Evolutionary conservation across 2,113 vertebrate species (phyloP), one percentile per base, ranked within the genome.

Genomic region (Nesoenas mayeri): DNA sequence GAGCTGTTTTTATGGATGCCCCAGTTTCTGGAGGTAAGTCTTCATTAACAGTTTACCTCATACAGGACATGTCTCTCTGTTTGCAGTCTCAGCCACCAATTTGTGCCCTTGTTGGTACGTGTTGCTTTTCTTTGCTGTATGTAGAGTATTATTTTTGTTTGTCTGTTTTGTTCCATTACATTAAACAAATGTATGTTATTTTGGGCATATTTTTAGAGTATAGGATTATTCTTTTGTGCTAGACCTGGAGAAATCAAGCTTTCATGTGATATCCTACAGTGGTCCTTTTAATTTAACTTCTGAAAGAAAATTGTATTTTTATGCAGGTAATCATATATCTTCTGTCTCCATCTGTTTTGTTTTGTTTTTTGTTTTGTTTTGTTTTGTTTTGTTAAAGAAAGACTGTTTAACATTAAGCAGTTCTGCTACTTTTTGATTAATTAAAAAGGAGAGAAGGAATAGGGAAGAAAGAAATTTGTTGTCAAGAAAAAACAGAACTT

Each of bases 1-100:
- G 99, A 95, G 99, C 99, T 18, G 99, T 99, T 96, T 99, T 99
- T 93, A 99, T 99, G 99, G 99, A 99, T 97, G 99, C 99, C 32
- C 99, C 99, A 53, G 99, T 99, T 91, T 99, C 99, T 96, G 99
- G 99, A 98, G 99, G 99, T 99, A 98, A 98, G 96, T 95, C 38
- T 80, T 72, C 50, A 51, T 64, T 51, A 85, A 17, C 29, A 53
- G 8, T 85, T 93, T 61, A 17, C 21, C 12, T 70, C 12, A 7
- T 85, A 57, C 5, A 65, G 38, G 13, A 29, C 11, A 8, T 80
- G 15, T 73, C n/a, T 93, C 42, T 56, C 36, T 64, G 61, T 72
- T 91, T 77, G 38, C 44, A 34, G 0, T 64, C 62, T 75, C 34
- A 72, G 53, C 47, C 57, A 58, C 32, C 32, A 42, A 0, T 89